phyloP scores from a whole-genome alignment of 2,797 vertebrate species.

The Platalea minor region DNA sequence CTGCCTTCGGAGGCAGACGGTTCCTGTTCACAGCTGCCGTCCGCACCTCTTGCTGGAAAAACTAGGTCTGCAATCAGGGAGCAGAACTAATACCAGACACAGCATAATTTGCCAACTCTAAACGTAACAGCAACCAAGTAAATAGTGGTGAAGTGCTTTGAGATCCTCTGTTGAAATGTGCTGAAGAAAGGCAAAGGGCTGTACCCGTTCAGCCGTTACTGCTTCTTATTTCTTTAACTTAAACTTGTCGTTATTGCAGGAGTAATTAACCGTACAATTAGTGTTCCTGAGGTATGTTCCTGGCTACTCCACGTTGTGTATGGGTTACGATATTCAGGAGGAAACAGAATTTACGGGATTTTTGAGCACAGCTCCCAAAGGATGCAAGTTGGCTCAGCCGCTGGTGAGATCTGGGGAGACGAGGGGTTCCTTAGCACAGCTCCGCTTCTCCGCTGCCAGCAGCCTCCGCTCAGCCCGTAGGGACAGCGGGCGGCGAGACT shows the following conservation, averaged over 20 bases:
- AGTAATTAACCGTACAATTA: not conserved
- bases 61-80: not conserved
- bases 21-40: not conserved
- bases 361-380: not conserved
- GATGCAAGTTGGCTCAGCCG: not conserved
- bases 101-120: not conserved
- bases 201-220: not conserved
- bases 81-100: not conserved
- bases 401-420: not conserved
- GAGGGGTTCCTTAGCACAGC: not conserved
- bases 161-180: slow-evolving; percentile 64
- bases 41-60: not conserved
- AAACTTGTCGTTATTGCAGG: not conserved
- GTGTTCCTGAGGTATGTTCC: not conserved
- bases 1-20: not conserved
- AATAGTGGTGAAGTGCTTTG: slow-evolving; percentile 15
- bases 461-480: not conserved
- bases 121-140: not conserved
- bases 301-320: fast-evolving
- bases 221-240: not conserved
- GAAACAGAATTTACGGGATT: not conserved
- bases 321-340: not conserved
- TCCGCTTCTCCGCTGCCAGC: not conserved
- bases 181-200: slow-evolving; percentile 51
- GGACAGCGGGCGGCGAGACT: not conserved